Evolutionary conservation across 2,797 vertebrate species (phyloP).

Genomic region (Anguilla pacifica): DNA sequence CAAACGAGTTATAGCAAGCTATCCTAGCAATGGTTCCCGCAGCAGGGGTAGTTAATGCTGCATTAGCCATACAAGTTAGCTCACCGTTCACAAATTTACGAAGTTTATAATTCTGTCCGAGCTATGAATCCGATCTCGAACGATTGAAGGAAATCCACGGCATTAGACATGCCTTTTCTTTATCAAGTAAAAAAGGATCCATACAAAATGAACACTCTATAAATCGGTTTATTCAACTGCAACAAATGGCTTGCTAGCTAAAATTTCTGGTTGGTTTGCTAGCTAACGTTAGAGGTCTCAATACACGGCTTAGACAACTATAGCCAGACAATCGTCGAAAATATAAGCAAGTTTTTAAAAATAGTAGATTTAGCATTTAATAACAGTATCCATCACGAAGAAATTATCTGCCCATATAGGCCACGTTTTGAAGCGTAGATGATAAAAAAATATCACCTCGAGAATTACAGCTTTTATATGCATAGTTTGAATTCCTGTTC

Average conservation of each 20-base stretch:
- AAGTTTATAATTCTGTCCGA: not conserved
- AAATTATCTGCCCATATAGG: not conserved
- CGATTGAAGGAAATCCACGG: not conserved
- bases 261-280: not conserved
- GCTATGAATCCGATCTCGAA: not conserved
- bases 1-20: not conserved
- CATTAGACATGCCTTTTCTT: not conserved
- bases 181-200: not conserved
- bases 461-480: not conserved
- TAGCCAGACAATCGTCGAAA: not conserved
- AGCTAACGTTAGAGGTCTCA: not conserved
- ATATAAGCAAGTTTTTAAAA: not conserved
- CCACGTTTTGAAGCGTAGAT: not conserved
- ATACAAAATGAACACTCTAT: not conserved
- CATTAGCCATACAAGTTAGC: not conserved
- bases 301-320: not conserved
- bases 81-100: not conserved
- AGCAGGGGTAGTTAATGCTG: not conserved
- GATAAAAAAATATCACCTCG: not conserved
- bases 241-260: not conserved
- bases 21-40: not conserved
- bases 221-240: not conserved
- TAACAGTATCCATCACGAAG: not conserved
- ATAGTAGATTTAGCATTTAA: not conserved
- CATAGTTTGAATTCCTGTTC: constrained; percentile 17